Percentiles rank a stretch among this genome's conserved stretches.
These are phyloP conservation scores for Hydrozoanthus tunicans DNA, from an alignment of 64 coral and sea anemone genomes.

Conservation along the genomic window DNA sequence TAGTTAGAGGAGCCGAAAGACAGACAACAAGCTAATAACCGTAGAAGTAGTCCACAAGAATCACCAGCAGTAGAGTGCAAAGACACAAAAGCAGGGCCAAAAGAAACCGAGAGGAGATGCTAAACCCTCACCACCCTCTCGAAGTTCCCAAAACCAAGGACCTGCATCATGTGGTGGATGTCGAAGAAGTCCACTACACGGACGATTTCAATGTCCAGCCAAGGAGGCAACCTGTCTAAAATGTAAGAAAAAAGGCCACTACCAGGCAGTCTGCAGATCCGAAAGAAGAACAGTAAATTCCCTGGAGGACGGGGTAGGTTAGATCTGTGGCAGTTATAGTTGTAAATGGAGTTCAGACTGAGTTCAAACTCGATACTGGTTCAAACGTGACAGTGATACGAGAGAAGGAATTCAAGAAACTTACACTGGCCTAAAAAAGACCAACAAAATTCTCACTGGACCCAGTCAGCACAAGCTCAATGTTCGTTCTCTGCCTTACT, in stretches of 20 bases:
- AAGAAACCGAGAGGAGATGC: neutral
- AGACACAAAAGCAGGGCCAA: too few relatives aligned
- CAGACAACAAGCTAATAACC: too few relatives aligned
- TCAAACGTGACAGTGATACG: conserved; percentile 30
- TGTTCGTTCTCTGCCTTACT: conserved; percentile 23
- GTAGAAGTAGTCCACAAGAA: too few relatives aligned
- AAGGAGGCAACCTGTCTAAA: conserved; percentile 31
- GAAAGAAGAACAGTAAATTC: conserved; percentile 34
- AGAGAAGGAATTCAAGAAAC: conserved; percentile 33
- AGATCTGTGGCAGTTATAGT: neutral
- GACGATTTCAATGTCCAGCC: conserved; percentile 24
- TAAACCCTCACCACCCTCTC: conserved; percentile 10
- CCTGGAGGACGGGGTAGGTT: neutral
- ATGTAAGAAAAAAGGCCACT: conserved; percentile 31
- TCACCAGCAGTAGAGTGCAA: too few relatives aligned
- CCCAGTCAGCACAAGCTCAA: conserved; percentile 2
- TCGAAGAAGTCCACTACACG: conserved; percentile 4
- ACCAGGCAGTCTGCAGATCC: conserved; percentile 20
- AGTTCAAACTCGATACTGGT: conserved; percentile 41
- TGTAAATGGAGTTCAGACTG: conserved; percentile 25
- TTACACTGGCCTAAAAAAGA: conserved; percentile 27
- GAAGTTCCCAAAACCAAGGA: conserved; percentile 36
- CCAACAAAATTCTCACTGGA: conserved; percentile 26
- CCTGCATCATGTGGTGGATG: conserved; percentile 21
- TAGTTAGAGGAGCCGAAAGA: too few relatives aligned